phyloP scores from a whole-genome alignment of 23 tunicate species.

The Pegea sp. region DNA sequence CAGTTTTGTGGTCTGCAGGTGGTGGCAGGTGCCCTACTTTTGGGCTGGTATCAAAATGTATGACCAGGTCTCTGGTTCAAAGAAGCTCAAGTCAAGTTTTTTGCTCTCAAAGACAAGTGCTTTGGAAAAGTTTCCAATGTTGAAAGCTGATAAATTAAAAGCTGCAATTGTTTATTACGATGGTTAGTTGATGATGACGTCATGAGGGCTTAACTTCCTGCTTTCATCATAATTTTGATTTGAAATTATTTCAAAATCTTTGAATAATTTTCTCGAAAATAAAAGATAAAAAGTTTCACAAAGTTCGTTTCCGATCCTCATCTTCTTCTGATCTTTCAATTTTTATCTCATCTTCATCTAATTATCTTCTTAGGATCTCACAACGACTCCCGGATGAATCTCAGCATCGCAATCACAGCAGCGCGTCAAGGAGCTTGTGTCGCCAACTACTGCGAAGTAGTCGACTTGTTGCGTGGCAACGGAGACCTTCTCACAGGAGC shows the following conservation, averaged over 20 bases:
- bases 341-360: no score
- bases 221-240: no score
- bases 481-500: neutral
- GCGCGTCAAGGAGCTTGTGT: slow-evolving; percentile 80
- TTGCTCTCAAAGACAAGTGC: slow-evolving; percentile 49
- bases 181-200: slow-evolving; percentile 42
- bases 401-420: slow-evolving; percentile 73
- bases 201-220: no score
- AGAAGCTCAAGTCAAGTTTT: slow-evolving; percentile 66
- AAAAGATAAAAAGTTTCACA: no score
- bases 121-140: slow-evolving; percentile 85
- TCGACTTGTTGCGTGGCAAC: slow-evolving; percentile 16
- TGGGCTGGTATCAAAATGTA: slow-evolving; percentile 90
- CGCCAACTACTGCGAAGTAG: slow-evolving; percentile 65
- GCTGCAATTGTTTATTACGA: slow-evolving; percentile 92
- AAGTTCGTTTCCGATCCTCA: no score
- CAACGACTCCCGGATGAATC: slow-evolving; percentile 82
- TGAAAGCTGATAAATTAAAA: slow-evolving; percentile 66
- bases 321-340: no score
- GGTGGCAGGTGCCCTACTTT: slow-evolving; percentile 83
- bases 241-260: no score
- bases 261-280: no score
- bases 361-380: slow-evolving; percentile 83
- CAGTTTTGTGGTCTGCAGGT: slow-evolving; percentile 22
- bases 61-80: slow-evolving; percentile 66